Percentiles rank a stretch among this genome's conserved stretches.
These are phyloP conservation scores for Cheiracanthium punctorium DNA, from an alignment of 2,888 invertebrate species.

Conservation along the genomic window DNA sequence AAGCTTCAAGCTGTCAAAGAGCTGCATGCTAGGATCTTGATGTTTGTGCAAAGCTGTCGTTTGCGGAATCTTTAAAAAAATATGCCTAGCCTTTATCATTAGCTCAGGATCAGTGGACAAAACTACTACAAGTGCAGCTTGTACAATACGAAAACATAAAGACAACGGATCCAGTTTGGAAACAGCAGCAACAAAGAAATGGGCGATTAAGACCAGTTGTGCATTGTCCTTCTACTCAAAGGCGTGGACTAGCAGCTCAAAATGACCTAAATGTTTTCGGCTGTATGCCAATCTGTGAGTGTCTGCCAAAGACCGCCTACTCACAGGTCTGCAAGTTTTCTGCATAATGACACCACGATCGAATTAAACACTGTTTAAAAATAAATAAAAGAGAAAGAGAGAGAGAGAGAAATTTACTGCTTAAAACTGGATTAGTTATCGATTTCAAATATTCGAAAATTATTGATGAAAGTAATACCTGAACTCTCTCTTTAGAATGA, in stretches of 20 bases:
- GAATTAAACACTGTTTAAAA: background rate
- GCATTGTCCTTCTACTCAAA: slow-evolving; percentile 45
- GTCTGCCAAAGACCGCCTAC: slow-evolving; percentile 3
- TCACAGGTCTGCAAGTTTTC: background rate
- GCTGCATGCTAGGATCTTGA: no score
- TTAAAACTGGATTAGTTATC: no score
- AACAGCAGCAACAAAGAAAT: slow-evolving; percentile 19
- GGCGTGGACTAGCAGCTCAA: slow-evolving; percentile 43
- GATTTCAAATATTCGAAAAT: no score
- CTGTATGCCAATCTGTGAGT: background rate
- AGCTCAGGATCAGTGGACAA: background rate
- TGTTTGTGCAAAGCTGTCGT: no score
- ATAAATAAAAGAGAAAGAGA: no score
- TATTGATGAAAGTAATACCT: no score
- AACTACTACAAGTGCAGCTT: background rate
- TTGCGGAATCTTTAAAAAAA: no score
- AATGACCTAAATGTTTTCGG: slow-evolving; percentile 43
- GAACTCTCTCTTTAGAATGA: no score
- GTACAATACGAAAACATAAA: background rate
- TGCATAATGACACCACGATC: slow-evolving; percentile 12
- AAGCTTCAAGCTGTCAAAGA: no score
- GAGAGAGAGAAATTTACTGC: no score
- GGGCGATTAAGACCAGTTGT: slow-evolving; percentile 41
- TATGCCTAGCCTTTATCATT: no score
- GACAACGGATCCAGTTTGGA: background rate